Evolutionary conservation across 1,140 invertebrate species (phyloP), one percentile per base, ranked within the genome.

Genomic region (Probaryconus sp.): DNA sequence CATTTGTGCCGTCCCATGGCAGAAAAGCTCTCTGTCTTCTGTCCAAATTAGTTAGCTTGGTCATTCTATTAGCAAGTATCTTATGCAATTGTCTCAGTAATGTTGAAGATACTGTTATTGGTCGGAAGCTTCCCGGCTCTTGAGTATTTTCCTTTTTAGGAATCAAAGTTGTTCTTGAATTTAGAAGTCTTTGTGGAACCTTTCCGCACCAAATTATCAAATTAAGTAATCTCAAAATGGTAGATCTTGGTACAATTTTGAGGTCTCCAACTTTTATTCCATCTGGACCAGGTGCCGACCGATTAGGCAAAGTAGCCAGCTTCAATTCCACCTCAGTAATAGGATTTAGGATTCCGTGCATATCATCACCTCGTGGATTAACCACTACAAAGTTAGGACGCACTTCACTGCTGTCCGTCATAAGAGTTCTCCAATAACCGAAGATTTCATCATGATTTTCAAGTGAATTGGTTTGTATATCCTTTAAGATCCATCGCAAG

Each of bases 51-150:
- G 13, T 9, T 0, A 35, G 21, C 7, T 17, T 16, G 0, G 16
- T 9, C 0, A 58, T 2, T 2, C 31, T 13, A 14, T 26, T 20
- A 1, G 56, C 56, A 5, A 60, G 11, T 9, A 60, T 48, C 5
- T 48, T 38, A 30, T 60, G 56, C 21, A n/a, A 60, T 10, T 28
- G 2, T 3, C 33, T n/a, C 1, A 11, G 1, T 9, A 21, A 10
- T 7, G 9, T 73, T 4, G 83, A 86, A 18, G 82, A 77, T 10
- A 88, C 81, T 5, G 84, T 83, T 0, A 88, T 87, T 13, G 85
- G 85, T 30, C 80, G 9, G 24, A 51, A 80, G 6, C 68, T 42
- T 0, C 40, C 45, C 0, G 75, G 55, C 1, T 37, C 6, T n/a
- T 6, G 5, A 0, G 43, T 17, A 2, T 48, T 16, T 10, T 40